Evolutionary conservation across 2,888 invertebrate species (phyloP).

Genomic region (Pristionchus exspectatus): DNA sequence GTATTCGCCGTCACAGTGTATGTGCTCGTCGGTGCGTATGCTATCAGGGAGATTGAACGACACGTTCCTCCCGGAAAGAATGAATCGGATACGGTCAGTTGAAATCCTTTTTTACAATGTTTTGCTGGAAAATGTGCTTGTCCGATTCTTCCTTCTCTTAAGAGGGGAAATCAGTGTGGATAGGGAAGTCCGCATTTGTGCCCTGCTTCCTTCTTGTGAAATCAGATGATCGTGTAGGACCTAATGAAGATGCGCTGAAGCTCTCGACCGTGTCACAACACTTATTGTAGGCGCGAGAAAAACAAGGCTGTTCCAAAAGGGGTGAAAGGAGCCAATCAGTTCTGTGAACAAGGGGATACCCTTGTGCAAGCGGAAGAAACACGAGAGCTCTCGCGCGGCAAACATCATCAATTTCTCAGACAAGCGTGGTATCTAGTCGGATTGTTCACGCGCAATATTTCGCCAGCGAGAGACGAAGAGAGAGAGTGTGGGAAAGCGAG

Average conservation of each 20-base stretch:
- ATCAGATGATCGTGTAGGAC: neutral
- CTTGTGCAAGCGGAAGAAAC: conserved; percentile 25
- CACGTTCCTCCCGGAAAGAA: conserved; percentile 2
- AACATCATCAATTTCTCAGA: conserved; percentile 44
- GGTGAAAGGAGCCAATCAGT: neutral
- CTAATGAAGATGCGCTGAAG: neutral
- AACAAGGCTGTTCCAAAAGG: neutral
- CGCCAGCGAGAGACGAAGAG: neutral
- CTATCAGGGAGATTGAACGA: conserved; percentile 62
- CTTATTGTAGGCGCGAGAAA: neutral
- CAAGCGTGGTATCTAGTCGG: conserved; percentile 27
- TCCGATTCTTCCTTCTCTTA: neutral
- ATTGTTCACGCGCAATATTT: neutral
- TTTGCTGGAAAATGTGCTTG: neutral
- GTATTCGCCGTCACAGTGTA: conserved; percentile 68
- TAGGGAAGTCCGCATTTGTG: conserved; percentile 18
- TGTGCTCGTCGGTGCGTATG: conserved; percentile 68
- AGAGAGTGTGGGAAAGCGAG: neutral
- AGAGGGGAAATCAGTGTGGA: neutral
- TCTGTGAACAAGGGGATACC: neutral
- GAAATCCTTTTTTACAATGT: neutral
- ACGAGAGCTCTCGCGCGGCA: neutral
- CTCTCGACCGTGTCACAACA: neutral
- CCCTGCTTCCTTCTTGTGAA: neutral
- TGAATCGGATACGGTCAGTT: neutral